Evolutionary conservation across 1,140 invertebrate genomes (phyloP).

Genomic region (Plutomurus gul): DNA sequence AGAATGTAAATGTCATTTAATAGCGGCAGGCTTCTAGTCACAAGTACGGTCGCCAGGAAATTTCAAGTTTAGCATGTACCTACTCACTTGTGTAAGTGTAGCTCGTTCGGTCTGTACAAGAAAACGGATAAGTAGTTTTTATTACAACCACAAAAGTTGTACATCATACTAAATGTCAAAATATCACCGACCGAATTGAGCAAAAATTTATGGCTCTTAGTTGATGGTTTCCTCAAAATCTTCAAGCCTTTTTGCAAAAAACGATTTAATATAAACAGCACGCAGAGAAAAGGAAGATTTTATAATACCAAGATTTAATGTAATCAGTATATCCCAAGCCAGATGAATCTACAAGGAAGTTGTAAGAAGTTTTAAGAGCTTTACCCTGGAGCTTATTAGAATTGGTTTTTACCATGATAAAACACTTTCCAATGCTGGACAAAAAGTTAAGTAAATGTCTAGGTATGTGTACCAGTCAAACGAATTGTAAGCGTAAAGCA

Average conservation of each 20-base stretch:
- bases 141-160: background rate
- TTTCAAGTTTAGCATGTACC: background rate
- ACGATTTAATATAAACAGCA: background rate
- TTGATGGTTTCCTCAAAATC: too few species aligned
- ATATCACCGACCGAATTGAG: background rate
- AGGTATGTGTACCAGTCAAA: too few species aligned
- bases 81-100: background rate
- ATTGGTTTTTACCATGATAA: background rate
- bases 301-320: background rate
- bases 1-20: constrained; percentile 11
- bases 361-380: background rate
- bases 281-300: background rate
- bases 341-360: background rate
- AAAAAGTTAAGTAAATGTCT: background rate
- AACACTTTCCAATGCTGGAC: background rate
- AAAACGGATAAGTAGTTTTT: constrained; percentile 11
- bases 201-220: background rate
- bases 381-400: constrained; percentile 2
- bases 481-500: background rate
- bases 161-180: constrained; percentile 25
- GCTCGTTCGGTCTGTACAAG: background rate
- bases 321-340: background rate
- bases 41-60: too few species aligned
- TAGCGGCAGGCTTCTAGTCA: background rate
- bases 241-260: background rate